These are phyloP conservation scores for Enoplolaimus lenunculus DNA, from an alignment of 2,888 invertebrate genomes.

Conservation along the genomic window DNA sequence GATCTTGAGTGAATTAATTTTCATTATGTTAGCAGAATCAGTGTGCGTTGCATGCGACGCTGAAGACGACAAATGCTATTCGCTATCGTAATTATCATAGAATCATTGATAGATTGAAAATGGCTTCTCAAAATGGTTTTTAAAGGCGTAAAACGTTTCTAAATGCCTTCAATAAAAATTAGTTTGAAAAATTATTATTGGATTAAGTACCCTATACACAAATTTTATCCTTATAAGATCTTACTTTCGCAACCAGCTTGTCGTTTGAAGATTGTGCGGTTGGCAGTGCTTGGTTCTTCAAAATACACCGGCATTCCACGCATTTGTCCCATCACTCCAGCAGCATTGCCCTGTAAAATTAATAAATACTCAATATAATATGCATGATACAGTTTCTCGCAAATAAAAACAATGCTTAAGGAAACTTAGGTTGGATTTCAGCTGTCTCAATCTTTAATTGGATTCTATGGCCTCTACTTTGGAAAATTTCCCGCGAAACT, in stretches of 20 bases:
- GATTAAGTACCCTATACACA: no score
- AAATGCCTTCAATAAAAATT: no score
- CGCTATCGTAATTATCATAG: not conserved
- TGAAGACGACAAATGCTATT: not conserved
- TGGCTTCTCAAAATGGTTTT: no score
- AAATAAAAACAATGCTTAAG: not conserved
- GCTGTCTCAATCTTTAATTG: not conserved
- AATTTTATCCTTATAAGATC: no score
- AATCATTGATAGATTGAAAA: no score
- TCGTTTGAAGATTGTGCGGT: slow-evolving; percentile 26
- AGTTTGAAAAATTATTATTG: no score
- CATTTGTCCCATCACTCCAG: slow-evolving; percentile 38
- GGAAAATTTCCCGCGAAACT: no score
- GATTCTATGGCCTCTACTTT: no score
- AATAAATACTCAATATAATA: not conserved
- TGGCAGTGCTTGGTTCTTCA: not conserved
- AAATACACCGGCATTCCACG: slow-evolving; percentile 25
- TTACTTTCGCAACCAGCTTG: slow-evolving; percentile 24
- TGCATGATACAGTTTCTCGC: not conserved
- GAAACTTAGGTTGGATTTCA: not conserved
- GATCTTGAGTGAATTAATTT: no score
- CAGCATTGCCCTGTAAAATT: slow-evolving; percentile 34
- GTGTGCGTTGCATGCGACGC: not conserved
- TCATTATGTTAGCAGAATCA: no score
- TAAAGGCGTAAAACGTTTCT: no score